These are phyloP conservation scores for Abramis brama DNA, from an alignment of 2,113 vertebrate genomes.

Conservation along the genomic window DNA sequence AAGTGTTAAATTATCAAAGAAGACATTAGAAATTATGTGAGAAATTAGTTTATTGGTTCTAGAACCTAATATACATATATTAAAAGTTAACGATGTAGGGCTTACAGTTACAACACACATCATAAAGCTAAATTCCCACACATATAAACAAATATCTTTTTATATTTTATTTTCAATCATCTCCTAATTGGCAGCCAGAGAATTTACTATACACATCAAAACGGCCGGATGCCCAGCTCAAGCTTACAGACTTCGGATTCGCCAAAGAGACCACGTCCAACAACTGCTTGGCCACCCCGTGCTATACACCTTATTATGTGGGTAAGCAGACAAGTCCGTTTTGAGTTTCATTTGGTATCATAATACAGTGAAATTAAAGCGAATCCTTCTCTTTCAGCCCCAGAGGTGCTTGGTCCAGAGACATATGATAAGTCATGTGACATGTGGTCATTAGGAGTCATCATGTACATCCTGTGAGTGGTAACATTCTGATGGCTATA, in stretches of 20 bases:
- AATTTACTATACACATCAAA: slow-evolving; percentile 87
- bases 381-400: slow-evolving; percentile 70
- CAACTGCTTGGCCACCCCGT: slow-evolving; percentile 86
- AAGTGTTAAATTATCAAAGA: neutral
- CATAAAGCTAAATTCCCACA: neutral
- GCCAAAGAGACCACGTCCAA: slow-evolving; percentile 88
- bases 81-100: neutral
- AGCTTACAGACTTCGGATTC: slow-evolving; percentile 89
- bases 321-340: slow-evolving; percentile 71
- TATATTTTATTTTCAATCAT: neutral
- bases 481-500: neutral
- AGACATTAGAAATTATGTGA: too few species aligned
- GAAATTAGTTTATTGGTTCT: neutral
- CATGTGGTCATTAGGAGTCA: slow-evolving; percentile 91
- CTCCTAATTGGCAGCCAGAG: slow-evolving; percentile 76
- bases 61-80: too few species aligned
- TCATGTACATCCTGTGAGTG: slow-evolving; percentile 91
- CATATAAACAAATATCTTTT: neutral
- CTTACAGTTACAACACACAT: neutral
- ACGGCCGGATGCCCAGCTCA: slow-evolving; percentile 80
- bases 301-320: slow-evolving; percentile 88
- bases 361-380: neutral
- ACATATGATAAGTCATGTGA: slow-evolving; percentile 91
- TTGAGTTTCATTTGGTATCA: neutral
- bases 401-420: slow-evolving; percentile 88